Evolutionary conservation across 2,888 invertebrate genomes (phyloP).

Genomic region (Euplagia quadripunctaria): DNA sequence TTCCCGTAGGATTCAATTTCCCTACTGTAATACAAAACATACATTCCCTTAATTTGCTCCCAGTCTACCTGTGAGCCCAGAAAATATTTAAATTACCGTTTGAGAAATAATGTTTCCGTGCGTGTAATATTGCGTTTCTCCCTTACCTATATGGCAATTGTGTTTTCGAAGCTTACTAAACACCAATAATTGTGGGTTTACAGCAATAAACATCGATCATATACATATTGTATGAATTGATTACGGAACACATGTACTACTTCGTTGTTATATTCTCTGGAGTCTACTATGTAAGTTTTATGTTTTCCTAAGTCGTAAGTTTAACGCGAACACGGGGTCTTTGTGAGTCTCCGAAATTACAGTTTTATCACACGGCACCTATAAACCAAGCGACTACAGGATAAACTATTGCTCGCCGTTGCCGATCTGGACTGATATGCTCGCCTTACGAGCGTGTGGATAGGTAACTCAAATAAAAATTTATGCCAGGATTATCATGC

Average conservation of each 20-base stretch:
- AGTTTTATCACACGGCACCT: conserved; percentile 12
- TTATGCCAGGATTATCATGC: neutral
- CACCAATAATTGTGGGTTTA: conserved; percentile 20
- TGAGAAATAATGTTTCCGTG: conserved; percentile 49
- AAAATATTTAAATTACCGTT: conserved; percentile 64
- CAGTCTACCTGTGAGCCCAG: conserved; percentile 52
- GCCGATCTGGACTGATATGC: neutral
- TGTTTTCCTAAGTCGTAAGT: conserved; percentile 15
- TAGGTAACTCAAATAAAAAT: neutral
- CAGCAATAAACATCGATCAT: conserved; percentile 23
- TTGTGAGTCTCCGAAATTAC: conserved; percentile 8
- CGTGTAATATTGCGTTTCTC: conserved; percentile 22
- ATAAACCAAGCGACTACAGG: neutral
- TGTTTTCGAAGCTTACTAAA: conserved; percentile 26
- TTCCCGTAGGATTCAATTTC: conserved; percentile 60
- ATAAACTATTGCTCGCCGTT: neutral
- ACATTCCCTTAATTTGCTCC: conserved; percentile 66
- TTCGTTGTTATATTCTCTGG: conserved; percentile 8
- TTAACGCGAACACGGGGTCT: conserved; percentile 14
- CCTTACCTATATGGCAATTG: conserved; percentile 26
- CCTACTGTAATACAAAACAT: conserved; percentile 59
- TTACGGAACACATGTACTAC: conserved; percentile 8
- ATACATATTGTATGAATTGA: conserved; percentile 16
- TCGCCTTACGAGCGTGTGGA: neutral
- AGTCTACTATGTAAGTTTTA: conserved; percentile 19